phyloP scores from a whole-genome alignment of 2,113 vertebrate genomes.

The Isurus oxyrinchus region DNA sequence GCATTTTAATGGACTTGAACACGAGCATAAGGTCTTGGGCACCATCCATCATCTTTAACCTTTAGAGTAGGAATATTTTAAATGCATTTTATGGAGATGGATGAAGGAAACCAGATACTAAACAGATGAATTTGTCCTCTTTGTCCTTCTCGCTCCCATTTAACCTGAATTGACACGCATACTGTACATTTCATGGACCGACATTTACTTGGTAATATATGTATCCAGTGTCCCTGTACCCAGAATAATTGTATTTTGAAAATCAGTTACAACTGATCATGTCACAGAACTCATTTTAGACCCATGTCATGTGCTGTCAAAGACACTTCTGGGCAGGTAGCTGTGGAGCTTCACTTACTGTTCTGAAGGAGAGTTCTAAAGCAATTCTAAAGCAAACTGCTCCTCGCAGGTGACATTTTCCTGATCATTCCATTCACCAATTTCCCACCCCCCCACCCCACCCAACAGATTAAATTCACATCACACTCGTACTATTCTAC shows the following conservation, averaged over 20 bases:
- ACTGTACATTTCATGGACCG: constrained; percentile 3
- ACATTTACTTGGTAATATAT: constrained; percentile 4
- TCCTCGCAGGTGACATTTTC: background rate
- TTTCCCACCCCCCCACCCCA: no score
- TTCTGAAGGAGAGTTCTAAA: no score
- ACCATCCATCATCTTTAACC: constrained; percentile 27
- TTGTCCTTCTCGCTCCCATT: constrained; percentile 19
- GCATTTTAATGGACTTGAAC: background rate
- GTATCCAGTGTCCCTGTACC: background rate
- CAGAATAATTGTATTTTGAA: constrained; percentile 25
- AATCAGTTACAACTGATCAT: background rate
- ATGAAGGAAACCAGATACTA: background rate
- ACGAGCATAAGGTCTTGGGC: background rate
- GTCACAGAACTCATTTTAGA: background rate
- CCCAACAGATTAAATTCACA: background rate
- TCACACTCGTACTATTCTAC: background rate
- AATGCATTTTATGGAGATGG: background rate
- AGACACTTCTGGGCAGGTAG: background rate
- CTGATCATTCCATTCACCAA: background rate
- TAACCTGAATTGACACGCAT: constrained; percentile 29
- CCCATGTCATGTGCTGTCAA: background rate
- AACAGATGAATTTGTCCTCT: constrained; percentile 10
- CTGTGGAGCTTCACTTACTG: background rate
- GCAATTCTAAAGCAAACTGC: background rate
- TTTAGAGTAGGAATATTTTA: background rate